Evolutionary conservation across 1,140 invertebrate species (phyloP).

Genomic region (Ooceraea biroi): DNA sequence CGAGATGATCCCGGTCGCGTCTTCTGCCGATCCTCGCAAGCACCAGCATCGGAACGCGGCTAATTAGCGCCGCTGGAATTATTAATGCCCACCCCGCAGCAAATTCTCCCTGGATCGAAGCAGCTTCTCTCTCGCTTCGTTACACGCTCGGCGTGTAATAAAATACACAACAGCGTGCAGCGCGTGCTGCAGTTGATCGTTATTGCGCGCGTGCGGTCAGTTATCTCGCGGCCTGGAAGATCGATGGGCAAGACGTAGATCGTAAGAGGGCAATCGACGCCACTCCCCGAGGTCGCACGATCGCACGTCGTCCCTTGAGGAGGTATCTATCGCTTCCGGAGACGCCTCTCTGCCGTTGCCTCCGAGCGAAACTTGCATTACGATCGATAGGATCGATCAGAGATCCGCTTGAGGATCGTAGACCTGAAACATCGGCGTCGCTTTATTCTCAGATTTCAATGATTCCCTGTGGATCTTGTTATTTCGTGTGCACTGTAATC

Average conservation of each 20-base stretch:
- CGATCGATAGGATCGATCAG: conserved; percentile 28
- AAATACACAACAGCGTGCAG: not conserved
- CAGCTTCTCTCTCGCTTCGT: not conserved
- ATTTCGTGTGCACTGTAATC: not conserved
- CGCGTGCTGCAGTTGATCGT: not conserved
- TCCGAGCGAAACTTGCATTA: conserved; percentile 36
- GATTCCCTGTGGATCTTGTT: not conserved
- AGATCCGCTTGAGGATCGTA: not conserved
- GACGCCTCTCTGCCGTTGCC: not conserved
- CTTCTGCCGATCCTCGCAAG: not conserved
- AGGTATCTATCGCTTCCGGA: conserved; percentile 14
- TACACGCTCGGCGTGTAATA: not conserved
- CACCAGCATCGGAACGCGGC: conserved; percentile 12
- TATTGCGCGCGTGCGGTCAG: not conserved
- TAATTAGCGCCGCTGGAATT: conserved; percentile 15
- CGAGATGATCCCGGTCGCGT: not conserved
- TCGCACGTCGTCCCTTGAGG: conserved; percentile 8
- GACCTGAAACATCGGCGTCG: conserved; percentile 9
- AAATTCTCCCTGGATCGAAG: not conserved
- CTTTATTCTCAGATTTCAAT: not conserved
- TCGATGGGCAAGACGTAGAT: not conserved
- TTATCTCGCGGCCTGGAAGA: too few relatives aligned
- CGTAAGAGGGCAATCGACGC: not conserved
- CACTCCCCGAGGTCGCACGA: not conserved
- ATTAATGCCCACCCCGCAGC: not conserved